A percentile compares a stretch with the other conserved stretches of the same genome.
Conservation (phyloP, 2,797 vertebrate species). For the Brachymystax lenok region DNA sequence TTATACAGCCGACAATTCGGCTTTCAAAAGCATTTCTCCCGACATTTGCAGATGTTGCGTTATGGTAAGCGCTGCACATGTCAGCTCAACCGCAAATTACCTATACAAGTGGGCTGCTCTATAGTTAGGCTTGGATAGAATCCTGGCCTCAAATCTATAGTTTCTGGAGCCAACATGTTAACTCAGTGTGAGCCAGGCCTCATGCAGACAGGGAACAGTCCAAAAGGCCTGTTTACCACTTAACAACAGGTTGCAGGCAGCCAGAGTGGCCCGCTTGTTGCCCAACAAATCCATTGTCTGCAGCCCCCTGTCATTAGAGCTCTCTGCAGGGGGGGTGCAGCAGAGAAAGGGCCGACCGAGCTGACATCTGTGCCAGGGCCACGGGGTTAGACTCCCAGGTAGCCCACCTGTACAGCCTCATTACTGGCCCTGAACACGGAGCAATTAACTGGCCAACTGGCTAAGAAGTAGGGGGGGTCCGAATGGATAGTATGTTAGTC, state of each 20-base stretch:
- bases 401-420: constrained; percentile 83
- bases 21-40: neutral
- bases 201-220: neutral
- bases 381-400: constrained; percentile 82
- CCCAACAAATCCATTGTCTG: constrained; percentile 69
- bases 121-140: neutral
- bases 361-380: constrained; percentile 86
- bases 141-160: neutral
- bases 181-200: neutral
- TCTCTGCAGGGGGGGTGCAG: constrained; percentile 63
- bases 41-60: neutral
- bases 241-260: constrained; percentile 57
- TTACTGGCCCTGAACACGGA: constrained; percentile 72
- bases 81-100: neutral
- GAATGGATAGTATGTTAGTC: neutral
- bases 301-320: constrained; percentile 70
- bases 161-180: neutral
- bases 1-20: neutral
- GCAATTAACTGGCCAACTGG: constrained; percentile 79
- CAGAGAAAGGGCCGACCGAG: constrained; percentile 54
- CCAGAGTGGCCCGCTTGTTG: constrained; percentile 67
- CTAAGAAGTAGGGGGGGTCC: constrained; percentile 25
- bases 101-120: too few species aligned
- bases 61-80: neutral
- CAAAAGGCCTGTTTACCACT: constrained; percentile 31